These are phyloP conservation scores for Catharus minimus DNA, from an alignment of 2,113 vertebrate species.

Conservation along the genomic window DNA sequence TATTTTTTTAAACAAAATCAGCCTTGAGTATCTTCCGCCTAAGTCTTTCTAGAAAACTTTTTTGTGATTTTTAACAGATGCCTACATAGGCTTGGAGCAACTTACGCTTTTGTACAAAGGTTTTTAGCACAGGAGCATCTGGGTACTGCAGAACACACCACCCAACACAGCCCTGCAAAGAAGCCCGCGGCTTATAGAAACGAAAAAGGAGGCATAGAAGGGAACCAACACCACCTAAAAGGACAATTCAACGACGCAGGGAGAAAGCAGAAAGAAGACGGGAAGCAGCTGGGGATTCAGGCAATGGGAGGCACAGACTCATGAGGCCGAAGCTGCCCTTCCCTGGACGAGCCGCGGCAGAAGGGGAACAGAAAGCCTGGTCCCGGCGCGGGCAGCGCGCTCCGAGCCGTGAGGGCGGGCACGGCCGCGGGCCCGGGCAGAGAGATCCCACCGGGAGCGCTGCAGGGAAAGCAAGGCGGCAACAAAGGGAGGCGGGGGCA, in stretches of 20 bases:
- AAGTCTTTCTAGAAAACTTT: neutral
- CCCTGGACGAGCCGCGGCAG: accelerated
- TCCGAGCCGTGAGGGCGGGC: accelerated
- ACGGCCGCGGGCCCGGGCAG: accelerated
- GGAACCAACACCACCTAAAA: accelerated
- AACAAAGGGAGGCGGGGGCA: neutral
- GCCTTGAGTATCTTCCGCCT: neutral
- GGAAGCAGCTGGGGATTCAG: neutral
- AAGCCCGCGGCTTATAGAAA: neutral
- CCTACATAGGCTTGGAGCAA: neutral
- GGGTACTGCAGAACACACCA: accelerated
- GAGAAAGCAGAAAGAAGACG: neutral
- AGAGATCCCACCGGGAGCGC: neutral
- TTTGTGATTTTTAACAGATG: accelerated
- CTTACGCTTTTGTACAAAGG: neutral
- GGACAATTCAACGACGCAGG: accelerated
- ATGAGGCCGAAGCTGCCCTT: accelerated
- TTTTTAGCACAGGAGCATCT: accelerated
- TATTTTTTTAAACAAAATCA: neutral
- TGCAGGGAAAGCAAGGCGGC: neutral
- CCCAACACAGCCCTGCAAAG: accelerated
- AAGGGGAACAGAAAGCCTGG: accelerated
- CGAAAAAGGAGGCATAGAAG: accelerated
- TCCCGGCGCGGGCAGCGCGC: accelerated
- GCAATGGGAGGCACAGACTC: accelerated